These are phyloP conservation scores for Melangyna quadrimaculata DNA, from an alignment of 2,888 invertebrate genomes.

Conservation along the genomic window DNA sequence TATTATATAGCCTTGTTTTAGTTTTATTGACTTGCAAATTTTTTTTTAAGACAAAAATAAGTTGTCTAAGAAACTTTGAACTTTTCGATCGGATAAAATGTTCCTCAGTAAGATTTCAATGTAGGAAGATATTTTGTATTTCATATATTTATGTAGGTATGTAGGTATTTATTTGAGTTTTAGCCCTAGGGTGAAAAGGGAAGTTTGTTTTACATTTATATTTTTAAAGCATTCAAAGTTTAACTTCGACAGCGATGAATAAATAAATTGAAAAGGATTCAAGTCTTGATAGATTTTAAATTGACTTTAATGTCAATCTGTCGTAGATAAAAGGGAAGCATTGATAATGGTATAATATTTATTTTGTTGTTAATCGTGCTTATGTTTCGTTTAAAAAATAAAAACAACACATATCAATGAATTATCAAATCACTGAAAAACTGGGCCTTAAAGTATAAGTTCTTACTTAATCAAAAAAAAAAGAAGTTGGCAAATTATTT, in stretches of 20 bases:
- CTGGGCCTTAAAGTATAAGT: too few relatives aligned
- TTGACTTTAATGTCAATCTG: not conserved
- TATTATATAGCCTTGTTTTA: slow-evolving; percentile 2
- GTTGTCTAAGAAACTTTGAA: slow-evolving; percentile 39
- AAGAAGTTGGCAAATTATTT: too few relatives aligned
- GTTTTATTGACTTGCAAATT: slow-evolving; percentile 20
- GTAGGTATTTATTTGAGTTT: not conserved
- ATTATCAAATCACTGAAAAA: too few relatives aligned
- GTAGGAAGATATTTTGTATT: not conserved
- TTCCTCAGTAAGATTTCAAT: slow-evolving; percentile 16
- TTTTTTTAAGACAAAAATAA: slow-evolving; percentile 46
- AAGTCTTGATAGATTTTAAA: not conserved
- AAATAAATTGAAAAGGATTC: not conserved
- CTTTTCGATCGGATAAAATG: slow-evolving; percentile 22
- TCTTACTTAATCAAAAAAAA: too few relatives aligned
- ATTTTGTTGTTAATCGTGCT: too few relatives aligned
- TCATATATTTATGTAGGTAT: not conserved
- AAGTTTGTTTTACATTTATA: not conserved
- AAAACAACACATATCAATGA: too few relatives aligned
- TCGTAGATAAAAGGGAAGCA: not conserved
- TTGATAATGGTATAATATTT: not conserved
- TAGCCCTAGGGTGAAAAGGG: not conserved
- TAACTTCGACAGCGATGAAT: not conserved
- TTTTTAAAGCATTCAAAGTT: not conserved
- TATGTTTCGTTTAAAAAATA: too few relatives aligned